A percentile compares a stretch with the other conserved stretches of the same genome.
Evolutionary conservation across 2,113 vertebrate species (phyloP).

Genomic region (Acanthochromis polyacanthus): DNA sequence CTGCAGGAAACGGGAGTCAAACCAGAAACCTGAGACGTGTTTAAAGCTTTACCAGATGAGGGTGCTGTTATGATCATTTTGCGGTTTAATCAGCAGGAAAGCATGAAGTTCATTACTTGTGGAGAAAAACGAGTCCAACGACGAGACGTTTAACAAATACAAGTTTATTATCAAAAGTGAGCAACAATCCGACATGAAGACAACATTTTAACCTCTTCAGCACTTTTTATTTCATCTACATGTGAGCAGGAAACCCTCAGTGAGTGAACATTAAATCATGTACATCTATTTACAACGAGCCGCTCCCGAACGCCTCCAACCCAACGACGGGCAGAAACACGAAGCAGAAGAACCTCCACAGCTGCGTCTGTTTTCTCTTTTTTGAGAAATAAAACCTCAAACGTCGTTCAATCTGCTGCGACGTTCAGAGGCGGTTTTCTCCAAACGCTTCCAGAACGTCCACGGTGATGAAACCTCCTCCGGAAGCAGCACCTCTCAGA

Average conservation of each 20-base stretch:
- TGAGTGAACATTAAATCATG: constrained; percentile 32
- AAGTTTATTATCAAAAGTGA: constrained; percentile 46
- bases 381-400: no score
- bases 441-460: no score
- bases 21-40: no score
- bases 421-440: background rate
- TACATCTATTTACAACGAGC: constrained; percentile 78
- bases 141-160: background rate
- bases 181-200: constrained; percentile 15
- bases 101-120: no score
- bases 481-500: constrained; percentile 70
- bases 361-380: no score
- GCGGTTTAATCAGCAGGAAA: no score
- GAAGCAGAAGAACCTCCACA: no score
- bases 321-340: background rate
- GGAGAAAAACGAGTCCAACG: no score
- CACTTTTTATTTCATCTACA: background rate
- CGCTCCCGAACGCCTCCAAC: background rate
- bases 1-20: no score
- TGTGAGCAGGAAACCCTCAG: background rate
- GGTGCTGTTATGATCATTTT: no score
- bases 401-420: background rate
- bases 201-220: background rate
- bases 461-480: no score
- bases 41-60: no score